Evolutionary conservation across 2,888 invertebrate species (phyloP).

Genomic region (Nemoura dubitans): DNA sequence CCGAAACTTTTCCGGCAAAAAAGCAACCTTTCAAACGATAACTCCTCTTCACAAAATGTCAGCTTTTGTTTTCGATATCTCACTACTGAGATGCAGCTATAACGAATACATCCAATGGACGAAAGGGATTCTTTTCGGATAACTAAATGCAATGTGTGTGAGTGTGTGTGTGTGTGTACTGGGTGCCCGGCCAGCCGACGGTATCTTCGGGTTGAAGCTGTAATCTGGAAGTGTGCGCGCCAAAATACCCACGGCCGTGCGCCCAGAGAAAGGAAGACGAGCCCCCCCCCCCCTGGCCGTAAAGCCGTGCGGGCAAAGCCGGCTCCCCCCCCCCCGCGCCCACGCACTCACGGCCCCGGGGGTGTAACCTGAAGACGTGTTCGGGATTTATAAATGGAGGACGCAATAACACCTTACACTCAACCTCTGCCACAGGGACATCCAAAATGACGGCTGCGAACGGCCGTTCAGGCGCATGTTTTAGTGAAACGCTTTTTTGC

Average conservation of each 20-base stretch:
- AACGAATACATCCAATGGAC: background rate
- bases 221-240: background rate
- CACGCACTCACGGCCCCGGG: conserved; percentile 12
- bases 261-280: background rate
- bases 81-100: background rate
- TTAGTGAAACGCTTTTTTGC: too few relatives aligned
- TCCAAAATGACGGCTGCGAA: background rate
- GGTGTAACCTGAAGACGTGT: conserved; percentile 36
- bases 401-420: conserved; percentile 41
- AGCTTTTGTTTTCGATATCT: background rate
- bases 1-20: background rate
- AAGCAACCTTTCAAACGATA: background rate
- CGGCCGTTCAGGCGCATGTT: background rate
- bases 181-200: background rate
- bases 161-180: background rate
- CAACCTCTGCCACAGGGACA: conserved; percentile 17
- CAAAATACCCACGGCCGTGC: background rate
- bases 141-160: background rate
- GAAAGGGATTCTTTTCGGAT: background rate
- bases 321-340: background rate
- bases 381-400: conserved; percentile 39
- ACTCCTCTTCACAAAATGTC: background rate
- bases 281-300: background rate
- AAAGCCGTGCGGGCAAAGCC: background rate
- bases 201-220: background rate